phyloP scores from a whole-genome alignment of 37 sponge, comb jelly and placozoan species.

The Aplysina aerophoba region DNA sequence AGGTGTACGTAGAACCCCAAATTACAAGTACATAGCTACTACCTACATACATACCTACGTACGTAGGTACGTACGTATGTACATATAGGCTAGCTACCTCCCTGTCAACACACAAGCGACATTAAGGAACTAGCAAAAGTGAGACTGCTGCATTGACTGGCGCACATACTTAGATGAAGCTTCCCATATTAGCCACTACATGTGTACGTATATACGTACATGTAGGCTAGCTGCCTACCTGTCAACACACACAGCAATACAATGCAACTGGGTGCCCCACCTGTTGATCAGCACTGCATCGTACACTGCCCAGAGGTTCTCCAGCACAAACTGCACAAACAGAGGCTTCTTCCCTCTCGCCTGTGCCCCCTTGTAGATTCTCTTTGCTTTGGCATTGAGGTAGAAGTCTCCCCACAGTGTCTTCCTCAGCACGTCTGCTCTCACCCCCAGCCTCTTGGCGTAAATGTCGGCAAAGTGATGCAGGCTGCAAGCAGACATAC shows the following conservation, averaged over 20 bases:
- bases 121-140: too few relatives aligned
- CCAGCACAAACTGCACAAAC: constrained; percentile 96
- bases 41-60: too few relatives aligned
- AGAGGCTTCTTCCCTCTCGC: constrained; percentile 96
- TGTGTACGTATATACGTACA: too few relatives aligned
- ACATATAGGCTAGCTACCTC: too few relatives aligned
- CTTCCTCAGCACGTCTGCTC: constrained; percentile 64
- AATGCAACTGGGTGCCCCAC: neutral
- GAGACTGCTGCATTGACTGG: too few relatives aligned
- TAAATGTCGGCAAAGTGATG: constrained; percentile 84
- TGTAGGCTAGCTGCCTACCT: too few relatives aligned
- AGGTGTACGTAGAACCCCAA: too few relatives aligned
- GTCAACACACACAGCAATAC: neutral
- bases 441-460: constrained; percentile 89
- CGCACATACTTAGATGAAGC: too few relatives aligned
- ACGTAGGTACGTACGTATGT: too few relatives aligned
- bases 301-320: constrained; percentile 96
- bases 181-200: too few relatives aligned
- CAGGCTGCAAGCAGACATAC: constrained; percentile 49
- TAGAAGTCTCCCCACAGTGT: constrained; percentile 99
- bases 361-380: constrained; percentile 92
- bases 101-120: too few relatives aligned
- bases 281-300: constrained; percentile 73
- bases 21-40: too few relatives aligned
- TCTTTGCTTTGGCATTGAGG: constrained; percentile 86